These are phyloP conservation scores for Melipona beecheii DNA, from an alignment of 2,888 invertebrate species.

Conservation along the genomic window DNA sequence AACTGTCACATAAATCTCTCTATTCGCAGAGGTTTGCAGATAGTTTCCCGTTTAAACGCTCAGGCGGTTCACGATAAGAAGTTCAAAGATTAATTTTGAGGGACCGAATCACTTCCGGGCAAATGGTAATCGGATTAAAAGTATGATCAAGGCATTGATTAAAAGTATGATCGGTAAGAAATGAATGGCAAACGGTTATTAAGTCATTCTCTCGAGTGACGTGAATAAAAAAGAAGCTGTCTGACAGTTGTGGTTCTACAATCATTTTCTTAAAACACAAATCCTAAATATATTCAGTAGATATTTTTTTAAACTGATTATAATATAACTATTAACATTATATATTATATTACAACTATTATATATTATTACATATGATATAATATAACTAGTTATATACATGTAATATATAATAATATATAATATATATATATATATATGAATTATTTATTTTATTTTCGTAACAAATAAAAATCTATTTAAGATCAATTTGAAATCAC, in stretches of 20 bases:
- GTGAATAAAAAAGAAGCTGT: neutral
- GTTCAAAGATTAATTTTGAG: slow-evolving; percentile 59
- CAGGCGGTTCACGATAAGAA: slow-evolving; percentile 56
- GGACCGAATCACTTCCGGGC: slow-evolving; percentile 50
- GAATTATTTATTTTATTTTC: no score
- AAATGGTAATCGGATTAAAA: slow-evolving; percentile 63
- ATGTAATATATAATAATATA: no score
- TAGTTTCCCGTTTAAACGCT: slow-evolving; percentile 45
- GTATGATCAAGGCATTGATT: slow-evolving; percentile 50
- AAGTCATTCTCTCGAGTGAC: neutral
- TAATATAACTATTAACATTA: no score
- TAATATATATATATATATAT: no score
- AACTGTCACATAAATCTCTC: slow-evolving; percentile 42
- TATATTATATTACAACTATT: no score
- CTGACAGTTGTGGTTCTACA: neutral
- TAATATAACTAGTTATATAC: no score
- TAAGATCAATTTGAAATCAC: no score
- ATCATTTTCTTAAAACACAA: neutral
- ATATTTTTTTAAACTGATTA: neutral
- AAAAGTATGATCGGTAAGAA: slow-evolving; percentile 44
- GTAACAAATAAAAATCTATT: no score
- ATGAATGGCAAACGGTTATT: slow-evolving; percentile 45
- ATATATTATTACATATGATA: no score
- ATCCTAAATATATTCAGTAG: neutral
- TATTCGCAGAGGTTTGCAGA: slow-evolving; percentile 14